These are phyloP conservation scores for Erpornis zantholeuca DNA, from an alignment of 2,113 vertebrate genomes.

Conservation along the genomic window DNA sequence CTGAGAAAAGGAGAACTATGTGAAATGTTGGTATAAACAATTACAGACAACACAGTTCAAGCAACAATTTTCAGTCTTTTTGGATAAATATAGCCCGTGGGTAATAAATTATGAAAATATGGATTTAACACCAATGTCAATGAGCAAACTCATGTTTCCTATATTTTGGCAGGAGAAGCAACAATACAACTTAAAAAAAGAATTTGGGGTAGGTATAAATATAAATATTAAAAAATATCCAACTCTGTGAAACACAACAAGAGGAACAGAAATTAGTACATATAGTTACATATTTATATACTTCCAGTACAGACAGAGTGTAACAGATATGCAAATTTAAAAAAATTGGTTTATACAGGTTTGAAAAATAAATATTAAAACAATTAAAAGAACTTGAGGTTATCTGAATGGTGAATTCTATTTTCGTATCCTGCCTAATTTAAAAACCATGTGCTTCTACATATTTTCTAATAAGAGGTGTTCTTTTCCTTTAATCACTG, in stretches of 20 bases:
- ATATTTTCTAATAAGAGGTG: not conserved
- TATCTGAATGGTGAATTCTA: not conserved
- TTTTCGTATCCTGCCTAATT: not conserved
- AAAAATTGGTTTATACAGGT: not conserved
- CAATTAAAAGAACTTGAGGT: not conserved
- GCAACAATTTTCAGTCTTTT: not conserved
- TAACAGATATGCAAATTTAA: not conserved
- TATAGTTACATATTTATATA: not conserved
- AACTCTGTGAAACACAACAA: not conserved
- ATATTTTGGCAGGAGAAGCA: not conserved
- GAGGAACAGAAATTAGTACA: not conserved
- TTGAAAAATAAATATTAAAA: not conserved
- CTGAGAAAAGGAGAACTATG: not conserved
- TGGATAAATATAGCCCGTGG: not conserved
- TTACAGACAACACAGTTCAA: not conserved
- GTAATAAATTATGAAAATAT: not conserved
- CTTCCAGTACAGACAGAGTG: not conserved
- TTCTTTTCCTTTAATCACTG: not conserved
- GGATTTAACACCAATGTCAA: not conserved
- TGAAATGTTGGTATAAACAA: not conserved
- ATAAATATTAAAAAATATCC: not conserved
- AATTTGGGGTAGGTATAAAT: not conserved
- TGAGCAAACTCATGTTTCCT: not conserved
- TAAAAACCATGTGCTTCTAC: not conserved
- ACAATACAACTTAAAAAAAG: not conserved